These are phyloP conservation scores for Eupelmus urozonus DNA, from an alignment of 2,888 invertebrate species.

Conservation along the genomic window DNA sequence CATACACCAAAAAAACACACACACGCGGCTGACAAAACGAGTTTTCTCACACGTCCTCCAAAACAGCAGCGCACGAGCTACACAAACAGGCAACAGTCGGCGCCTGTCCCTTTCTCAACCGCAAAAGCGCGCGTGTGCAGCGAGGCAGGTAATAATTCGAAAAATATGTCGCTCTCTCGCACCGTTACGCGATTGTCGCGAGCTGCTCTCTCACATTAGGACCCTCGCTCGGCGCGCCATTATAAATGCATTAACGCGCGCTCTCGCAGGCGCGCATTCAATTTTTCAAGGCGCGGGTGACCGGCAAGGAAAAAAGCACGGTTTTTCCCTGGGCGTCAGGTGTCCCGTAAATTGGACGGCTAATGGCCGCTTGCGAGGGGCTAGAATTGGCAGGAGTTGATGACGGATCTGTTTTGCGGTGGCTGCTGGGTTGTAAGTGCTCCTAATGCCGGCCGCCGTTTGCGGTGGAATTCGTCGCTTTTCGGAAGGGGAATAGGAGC, in stretches of 20 bases:
- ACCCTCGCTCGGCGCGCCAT: constrained; percentile 59
- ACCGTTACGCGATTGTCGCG: constrained; percentile 54
- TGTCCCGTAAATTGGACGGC: constrained; percentile 39
- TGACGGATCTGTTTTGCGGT: constrained; percentile 2
- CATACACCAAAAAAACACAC: background rate
- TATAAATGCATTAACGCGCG: constrained; percentile 74
- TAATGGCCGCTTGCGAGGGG: background rate
- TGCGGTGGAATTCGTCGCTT: background rate
- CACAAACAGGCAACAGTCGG: background rate
- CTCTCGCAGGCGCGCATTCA: background rate
- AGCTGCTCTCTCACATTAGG: constrained; percentile 16
- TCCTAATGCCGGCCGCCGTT: background rate
- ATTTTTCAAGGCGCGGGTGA: constrained; percentile 59
- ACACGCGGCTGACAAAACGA: constrained; percentile 1
- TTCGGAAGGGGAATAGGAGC: too few species aligned
- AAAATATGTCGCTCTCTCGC: constrained; percentile 71
- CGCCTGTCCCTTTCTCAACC: constrained; percentile 17
- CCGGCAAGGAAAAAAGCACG: constrained; percentile 39
- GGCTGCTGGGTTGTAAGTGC: too few species aligned
- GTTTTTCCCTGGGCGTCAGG: constrained; percentile 43
- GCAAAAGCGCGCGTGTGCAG: constrained; percentile 59
- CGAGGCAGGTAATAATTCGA: constrained; percentile 72
- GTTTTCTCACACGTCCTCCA: constrained; percentile 1
- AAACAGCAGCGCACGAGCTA: too few species aligned
- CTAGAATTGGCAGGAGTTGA: constrained; percentile 15